Evolutionary conservation across 2,797 vertebrate species (phyloP), one percentile per base, ranked within the genome.

Genomic region (Loriculus beryllinus): DNA sequence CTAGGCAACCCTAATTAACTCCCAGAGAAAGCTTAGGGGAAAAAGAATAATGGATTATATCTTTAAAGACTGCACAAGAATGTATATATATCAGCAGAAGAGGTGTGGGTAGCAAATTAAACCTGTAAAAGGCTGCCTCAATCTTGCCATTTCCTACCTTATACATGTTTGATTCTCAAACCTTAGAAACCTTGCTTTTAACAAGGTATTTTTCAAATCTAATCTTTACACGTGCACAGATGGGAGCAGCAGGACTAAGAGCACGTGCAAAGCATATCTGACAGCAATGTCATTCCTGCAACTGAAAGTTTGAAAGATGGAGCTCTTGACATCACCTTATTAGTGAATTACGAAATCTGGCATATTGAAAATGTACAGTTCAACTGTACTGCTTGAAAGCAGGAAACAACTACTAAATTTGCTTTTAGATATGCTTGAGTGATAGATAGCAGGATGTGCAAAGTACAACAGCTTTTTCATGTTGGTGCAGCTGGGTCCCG

Each of bases 371-470:
- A 78, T 68, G 81, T 57, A 59, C 35, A 29, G 29, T 54, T 93
- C 59, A 49, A 64, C 22, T 76, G 8, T 29, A 84, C 28, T 43
- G 59, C 68, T 82, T 86, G 69, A 79, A 93, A 92, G n/a, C 39
- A 84, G 79, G 52, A 94, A 77, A 80, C 39, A 90, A 87, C 88
- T 86, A 86, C 45, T 81, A 31, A 71, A 82, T 83, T 86, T 45
- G 20, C 25, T 74, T 86, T 81, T 78, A 87, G 72, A 91, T 81
- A 59, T 37, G 45, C 7, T 26, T 47, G 64, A 74, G 85, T 42
- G 49, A 75, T 26, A 93, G 49, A 75, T 18, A 93, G 78, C 21
- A 89, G 40, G 48, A 57, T 21, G 25, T 52, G 47, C 25, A 21
- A 85, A 57, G 18, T 17, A 51, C 0, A 1, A 43, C 65, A 86